Conservation (phyloP, 2,113 vertebrate genomes). For the Phalacrocorax pelagicus region DNA sequence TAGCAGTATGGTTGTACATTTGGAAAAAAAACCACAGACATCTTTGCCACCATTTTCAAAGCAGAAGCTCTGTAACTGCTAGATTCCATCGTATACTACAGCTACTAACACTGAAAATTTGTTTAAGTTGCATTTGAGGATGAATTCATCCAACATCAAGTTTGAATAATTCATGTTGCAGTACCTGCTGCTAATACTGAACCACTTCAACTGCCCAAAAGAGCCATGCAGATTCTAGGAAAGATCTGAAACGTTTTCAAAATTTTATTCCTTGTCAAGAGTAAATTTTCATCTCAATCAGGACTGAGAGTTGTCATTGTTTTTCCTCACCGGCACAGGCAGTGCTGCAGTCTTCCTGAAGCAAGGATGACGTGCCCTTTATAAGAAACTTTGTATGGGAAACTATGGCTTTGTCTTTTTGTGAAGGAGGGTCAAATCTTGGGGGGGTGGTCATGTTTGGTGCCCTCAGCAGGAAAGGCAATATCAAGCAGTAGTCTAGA, state of each 20-base stretch:
- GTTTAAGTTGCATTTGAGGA: background rate
- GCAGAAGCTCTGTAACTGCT: background rate
- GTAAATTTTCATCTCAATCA: background rate
- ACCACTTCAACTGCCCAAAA: background rate
- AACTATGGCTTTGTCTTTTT: background rate
- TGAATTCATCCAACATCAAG: background rate
- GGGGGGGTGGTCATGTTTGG: background rate
- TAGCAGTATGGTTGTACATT: background rate
- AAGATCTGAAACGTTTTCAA: background rate
- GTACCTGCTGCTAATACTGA: background rate
- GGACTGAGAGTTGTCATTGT: background rate
- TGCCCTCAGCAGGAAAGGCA: background rate
- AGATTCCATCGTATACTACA: background rate
- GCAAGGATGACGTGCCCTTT: background rate
- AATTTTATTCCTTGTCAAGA: background rate
- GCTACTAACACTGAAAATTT: background rate
- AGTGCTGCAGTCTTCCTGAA: background rate
- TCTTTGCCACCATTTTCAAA: background rate
- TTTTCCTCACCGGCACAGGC: background rate
- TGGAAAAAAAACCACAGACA: background rate
- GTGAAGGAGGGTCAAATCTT: background rate
- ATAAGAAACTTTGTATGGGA: background rate
- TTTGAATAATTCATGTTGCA: background rate
- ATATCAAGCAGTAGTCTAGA: background rate
- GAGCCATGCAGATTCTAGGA: background rate